Percentiles rank a stretch among this genome's conserved stretches.
Evolutionary conservation across 2,797 vertebrate genomes (phyloP).

Genomic region (Rhinella marina): DNA sequence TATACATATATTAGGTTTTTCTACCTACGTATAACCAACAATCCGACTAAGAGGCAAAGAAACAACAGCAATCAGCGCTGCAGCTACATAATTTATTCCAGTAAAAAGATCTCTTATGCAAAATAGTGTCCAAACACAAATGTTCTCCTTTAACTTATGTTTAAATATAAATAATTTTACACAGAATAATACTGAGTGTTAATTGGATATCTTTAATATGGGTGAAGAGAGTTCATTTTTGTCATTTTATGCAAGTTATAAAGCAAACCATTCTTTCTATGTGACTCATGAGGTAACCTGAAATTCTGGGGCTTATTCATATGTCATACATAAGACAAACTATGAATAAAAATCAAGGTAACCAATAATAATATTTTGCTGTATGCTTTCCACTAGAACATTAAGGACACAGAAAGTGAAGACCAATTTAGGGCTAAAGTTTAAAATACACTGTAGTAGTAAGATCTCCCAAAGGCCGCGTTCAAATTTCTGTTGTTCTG

Average conservation of each 20-base stretch:
- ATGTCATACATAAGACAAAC: not conserved
- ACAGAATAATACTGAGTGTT: not conserved
- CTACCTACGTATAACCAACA: not conserved
- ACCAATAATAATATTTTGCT: not conserved
- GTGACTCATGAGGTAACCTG: not conserved
- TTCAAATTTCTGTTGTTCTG: too few relatives aligned
- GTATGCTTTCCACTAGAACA: not conserved
- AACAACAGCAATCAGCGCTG: not conserved
- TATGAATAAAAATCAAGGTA: not conserved
- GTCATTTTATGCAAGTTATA: not conserved
- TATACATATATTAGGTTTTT: not conserved
- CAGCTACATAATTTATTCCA: conserved; percentile 24
- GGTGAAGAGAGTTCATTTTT: not conserved
- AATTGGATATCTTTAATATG: not conserved
- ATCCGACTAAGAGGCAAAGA: not conserved
- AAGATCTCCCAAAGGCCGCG: too few relatives aligned
- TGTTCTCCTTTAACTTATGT: not conserved
- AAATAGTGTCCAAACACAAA: not conserved
- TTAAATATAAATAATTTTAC: not conserved
- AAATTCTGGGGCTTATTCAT: not conserved
- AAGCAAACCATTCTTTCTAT: not conserved
- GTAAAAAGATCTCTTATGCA: not conserved
- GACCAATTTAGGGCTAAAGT: not conserved
- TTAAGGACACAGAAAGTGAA: not conserved
- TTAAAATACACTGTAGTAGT: not conserved